These are phyloP conservation scores for Zoroaster sp. DNA, from an alignment of 53 echinoderm and acorn worm genomes.

Conservation along the genomic window DNA sequence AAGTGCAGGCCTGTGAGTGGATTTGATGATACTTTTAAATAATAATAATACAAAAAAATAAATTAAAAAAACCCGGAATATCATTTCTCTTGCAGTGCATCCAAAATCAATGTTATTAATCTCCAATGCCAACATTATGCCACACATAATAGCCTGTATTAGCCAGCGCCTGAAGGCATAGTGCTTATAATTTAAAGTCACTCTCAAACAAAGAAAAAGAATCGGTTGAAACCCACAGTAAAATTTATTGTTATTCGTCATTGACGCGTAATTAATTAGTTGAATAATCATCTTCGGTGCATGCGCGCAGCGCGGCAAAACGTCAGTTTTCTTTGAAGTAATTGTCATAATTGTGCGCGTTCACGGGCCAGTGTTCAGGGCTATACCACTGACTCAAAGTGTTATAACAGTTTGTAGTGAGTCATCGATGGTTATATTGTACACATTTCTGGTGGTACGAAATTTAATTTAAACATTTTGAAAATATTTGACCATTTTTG, in stretches of 20 bases:
- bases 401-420: neutral
- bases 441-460: neutral
- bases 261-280: constrained; percentile 11
- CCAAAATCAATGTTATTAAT: too few species aligned
- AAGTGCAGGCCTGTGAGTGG: too few species aligned
- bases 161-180: too few species aligned
- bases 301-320: neutral
- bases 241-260: neutral
- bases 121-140: too few species aligned
- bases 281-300: neutral
- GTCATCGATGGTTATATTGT: constrained; percentile 2
- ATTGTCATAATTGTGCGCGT: neutral
- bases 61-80: too few species aligned
- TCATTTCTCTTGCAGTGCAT: too few species aligned
- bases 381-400: neutral
- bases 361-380: neutral
- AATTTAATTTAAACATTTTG: constrained; percentile 17
- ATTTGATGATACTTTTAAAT: too few species aligned
- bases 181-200: too few species aligned
- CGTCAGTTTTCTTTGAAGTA: neutral
- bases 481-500: constrained; percentile 1
- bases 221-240: neutral
- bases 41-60: too few species aligned
- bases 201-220: neutral
- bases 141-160: too few species aligned